Evolutionary conservation across 2,797 vertebrate species (phyloP), one percentile per base, ranked within the genome.

Genomic region (Sphenodon punctatus): DNA sequence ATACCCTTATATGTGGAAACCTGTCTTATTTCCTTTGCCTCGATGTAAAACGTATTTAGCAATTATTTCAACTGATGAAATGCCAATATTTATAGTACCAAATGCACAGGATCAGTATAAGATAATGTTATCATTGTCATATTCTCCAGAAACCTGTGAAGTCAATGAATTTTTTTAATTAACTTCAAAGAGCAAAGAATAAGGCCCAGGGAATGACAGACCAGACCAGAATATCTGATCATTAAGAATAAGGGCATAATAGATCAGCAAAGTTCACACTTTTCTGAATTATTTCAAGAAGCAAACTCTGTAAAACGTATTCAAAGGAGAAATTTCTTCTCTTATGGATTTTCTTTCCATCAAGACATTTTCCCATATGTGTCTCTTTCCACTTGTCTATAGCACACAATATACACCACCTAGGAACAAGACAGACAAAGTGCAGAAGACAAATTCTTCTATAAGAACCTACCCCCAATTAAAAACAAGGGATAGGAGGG

Each of bases 211-310:
- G 46, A 78, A 87, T 76, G n/a, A 60, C 85, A 64, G 75, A 80
- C 48, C 87, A 72, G 72, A 84, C 70, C 48, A 75, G 86, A 89
- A 75, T 5, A 61, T n/a, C n/a, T n/a, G n/a, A n/a, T n/a, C n/a
- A n/a, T n/a, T n/a, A n/a, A n/a, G n/a, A n/a, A n/a, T n/a, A n/a
- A n/a, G n/a, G n/a, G n/a, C n/a, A n/a, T n/a, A n/a, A n/a, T n/a
- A n/a, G n/a, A n/a, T n/a, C n/a, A n/a, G n/a, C n/a, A n/a, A n/a
- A n/a, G n/a, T n/a, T n/a, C n/a, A n/a, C n/a, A n/a, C n/a, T n/a
- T n/a, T n/a, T n/a, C n/a, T n/a, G n/a, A n/a, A n/a, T n/a, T n/a
- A n/a, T n/a, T n/a, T n/a, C n/a, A n/a, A n/a, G n/a, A n/a, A n/a
- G n/a, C n/a, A n/a, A n/a, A n/a, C n/a, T n/a, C n/a, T n/a, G n/a